Evolutionary conservation across 2,113 vertebrate species (phyloP).

Genomic region (Protobothrops mucrosquamatus): DNA sequence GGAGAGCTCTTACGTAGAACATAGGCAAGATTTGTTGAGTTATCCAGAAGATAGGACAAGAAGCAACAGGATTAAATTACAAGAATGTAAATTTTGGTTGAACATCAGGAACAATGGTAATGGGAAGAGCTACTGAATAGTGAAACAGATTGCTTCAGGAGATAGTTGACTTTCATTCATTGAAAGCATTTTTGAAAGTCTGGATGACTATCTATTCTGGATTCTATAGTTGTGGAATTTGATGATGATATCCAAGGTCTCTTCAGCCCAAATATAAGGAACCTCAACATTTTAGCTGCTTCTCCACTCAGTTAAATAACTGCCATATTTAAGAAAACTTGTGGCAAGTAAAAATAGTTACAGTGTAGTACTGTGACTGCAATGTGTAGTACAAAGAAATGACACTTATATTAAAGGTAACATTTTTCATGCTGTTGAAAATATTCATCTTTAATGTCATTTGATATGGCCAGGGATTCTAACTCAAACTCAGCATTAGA

Average conservation of each 20-base stretch:
- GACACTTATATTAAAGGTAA: slow-evolving; percentile 30
- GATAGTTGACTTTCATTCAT: not conserved
- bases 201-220: not conserved
- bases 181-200: not conserved
- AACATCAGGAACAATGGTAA: not conserved
- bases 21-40: not conserved
- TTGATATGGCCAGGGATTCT: not conserved
- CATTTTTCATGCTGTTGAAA: slow-evolving; percentile 15
- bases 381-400: slow-evolving; percentile 12
- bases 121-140: not conserved
- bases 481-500: not conserved
- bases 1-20: not conserved
- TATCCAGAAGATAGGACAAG: not conserved
- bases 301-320: slow-evolving; percentile 21
- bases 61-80: not conserved
- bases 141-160: not conserved
- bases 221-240: not conserved
- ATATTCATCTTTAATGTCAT: slow-evolving; percentile 7
- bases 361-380: not conserved
- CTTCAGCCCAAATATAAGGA: not conserved
- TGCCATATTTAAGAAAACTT: slow-evolving; percentile 6
- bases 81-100: not conserved
- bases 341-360: slow-evolving; percentile 6
- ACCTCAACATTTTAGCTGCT: not conserved
- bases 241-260: not conserved